These are phyloP conservation scores for Sceliomorpha sp. DNA, from an alignment of 2,888 invertebrate species.

Conservation along the genomic window DNA sequence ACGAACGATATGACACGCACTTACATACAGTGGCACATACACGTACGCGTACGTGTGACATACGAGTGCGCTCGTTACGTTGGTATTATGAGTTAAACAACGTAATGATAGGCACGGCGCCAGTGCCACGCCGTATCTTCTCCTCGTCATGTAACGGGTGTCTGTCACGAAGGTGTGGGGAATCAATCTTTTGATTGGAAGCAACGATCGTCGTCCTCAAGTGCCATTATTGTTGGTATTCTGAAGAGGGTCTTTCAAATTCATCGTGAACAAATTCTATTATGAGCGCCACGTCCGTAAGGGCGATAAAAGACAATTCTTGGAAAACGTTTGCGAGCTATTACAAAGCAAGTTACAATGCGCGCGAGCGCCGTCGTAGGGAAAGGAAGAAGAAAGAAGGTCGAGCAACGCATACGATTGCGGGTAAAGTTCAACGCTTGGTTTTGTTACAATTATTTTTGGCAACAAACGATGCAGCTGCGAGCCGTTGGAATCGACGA, in stretches of 20 bases:
- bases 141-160: constrained; percentile 35
- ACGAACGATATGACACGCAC: too few relatives aligned
- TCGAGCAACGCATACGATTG: too few relatives aligned
- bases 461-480: constrained; percentile 40
- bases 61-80: not conserved
- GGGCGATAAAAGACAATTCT: constrained; percentile 18
- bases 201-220: constrained; percentile 24
- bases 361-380: too few relatives aligned
- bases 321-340: constrained; percentile 24
- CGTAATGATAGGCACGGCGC: constrained; percentile 75
- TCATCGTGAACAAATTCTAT: constrained; percentile 28
- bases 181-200: constrained; percentile 23
- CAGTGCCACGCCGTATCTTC: constrained; percentile 65
- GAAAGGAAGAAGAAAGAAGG: too few relatives aligned
- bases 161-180: constrained; percentile 20
- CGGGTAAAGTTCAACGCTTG: constrained; percentile 18
- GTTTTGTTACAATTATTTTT: constrained; percentile 42
- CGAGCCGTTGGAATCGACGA: constrained; percentile 34
- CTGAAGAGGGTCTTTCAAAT: constrained; percentile 44
- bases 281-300: constrained; percentile 7
- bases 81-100: constrained; percentile 69
- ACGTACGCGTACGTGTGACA: too few relatives aligned
- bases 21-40: too few relatives aligned
- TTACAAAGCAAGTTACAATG: too few relatives aligned
- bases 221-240: constrained; percentile 43